Conservation (phyloP, 2,888 invertebrate genomes). For the Acronicta leporina region DNA sequence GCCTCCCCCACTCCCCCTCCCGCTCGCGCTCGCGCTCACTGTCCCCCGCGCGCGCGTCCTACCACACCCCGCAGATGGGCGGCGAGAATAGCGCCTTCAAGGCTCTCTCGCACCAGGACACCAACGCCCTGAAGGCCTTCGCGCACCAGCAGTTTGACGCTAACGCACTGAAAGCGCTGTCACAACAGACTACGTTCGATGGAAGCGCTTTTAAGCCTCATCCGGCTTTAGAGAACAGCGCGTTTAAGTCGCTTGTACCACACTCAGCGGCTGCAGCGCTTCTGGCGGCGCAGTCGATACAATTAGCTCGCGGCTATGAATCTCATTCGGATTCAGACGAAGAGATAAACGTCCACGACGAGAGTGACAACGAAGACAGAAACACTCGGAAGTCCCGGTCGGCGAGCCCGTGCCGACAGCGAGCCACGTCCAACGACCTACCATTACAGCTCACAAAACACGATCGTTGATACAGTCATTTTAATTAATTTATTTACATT, state of each 20-base stretch:
- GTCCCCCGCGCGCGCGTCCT: conserved; percentile 90
- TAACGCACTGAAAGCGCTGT: conserved; percentile 87
- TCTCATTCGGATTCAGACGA: conserved; percentile 91
- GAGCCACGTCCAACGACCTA: conserved; percentile 80
- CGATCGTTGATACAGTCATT: conserved; percentile 88
- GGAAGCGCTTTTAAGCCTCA: conserved; percentile 81
- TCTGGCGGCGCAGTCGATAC: conserved; percentile 84
- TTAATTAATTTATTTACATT: conserved; percentile 70
- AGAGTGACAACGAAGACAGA: conserved; percentile 90
- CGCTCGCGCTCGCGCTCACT: conserved; percentile 91
- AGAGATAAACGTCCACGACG: conserved; percentile 96
- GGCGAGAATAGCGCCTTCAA: conserved; percentile 97
- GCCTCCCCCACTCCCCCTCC: conserved; percentile 89
- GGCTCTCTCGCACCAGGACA: conserved; percentile 91
- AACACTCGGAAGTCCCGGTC: conserved; percentile 84
- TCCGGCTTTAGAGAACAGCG: conserved; percentile 93
- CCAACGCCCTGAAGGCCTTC: conserved; percentile 88
- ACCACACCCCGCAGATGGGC: conserved; percentile 92
- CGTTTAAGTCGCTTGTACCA: conserved; percentile 94
- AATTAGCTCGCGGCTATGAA: conserved; percentile 83
- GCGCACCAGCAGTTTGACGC: conserved; percentile 90
- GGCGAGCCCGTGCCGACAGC: conserved; percentile 80
- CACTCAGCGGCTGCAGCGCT: conserved; percentile 90
- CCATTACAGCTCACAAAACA: conserved; percentile 93
- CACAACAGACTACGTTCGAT: conserved; percentile 77